Evolutionary conservation across 2,113 vertebrate species (phyloP), one percentile per base, ranked within the genome.

Genomic region (Pterophyllum scalare): DNA sequence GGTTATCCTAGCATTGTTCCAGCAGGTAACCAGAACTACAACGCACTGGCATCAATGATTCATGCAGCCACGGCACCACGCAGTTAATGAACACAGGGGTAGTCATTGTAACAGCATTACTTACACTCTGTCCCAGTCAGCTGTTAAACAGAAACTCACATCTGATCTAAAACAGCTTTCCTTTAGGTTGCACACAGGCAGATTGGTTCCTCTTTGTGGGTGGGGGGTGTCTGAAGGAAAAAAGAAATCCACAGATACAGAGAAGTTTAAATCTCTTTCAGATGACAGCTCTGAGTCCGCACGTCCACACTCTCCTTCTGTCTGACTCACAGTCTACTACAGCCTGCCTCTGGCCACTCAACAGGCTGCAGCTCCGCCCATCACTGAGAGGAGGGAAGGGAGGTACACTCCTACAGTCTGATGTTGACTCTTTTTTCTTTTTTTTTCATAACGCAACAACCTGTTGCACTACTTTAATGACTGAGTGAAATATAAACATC

Each of bases 301-400:
- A 77, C 86, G 79, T 94, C 90, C 76, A 72, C 87, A 24, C 82
- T 86, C 87, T 90, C 67, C 79, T 81, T 85, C 87, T 89, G 67
- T 67, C 74, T 93, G 92, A 94, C 91, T 93, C 83, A 3, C 88
- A 85, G 88, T 78, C 28, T 93, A 92, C 92, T 92, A 90, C 88
- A 89, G 87, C 77, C 88, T 85, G 83, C 89, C 86, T 89, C 59
- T 83, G 56, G 80, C 56, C 83, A 57, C 84, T 77, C 54, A 35
- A 24, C 75, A 83, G 54, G 15, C 77, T n/a, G 24, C 43, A 79
- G 88, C 92, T 93, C 94, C 92, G 67, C 94, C 94, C 88, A 89
- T 82, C 75, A 85, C 67, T 24, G 67, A 57, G 67, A 40, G 24
- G 64, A 57, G 43, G 64, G 40, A 22, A 57, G 43, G 46, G 59